Base-by-base conservation (phyloP, 2,888 invertebrate species). In the Schizaphis graminum region DNA sequence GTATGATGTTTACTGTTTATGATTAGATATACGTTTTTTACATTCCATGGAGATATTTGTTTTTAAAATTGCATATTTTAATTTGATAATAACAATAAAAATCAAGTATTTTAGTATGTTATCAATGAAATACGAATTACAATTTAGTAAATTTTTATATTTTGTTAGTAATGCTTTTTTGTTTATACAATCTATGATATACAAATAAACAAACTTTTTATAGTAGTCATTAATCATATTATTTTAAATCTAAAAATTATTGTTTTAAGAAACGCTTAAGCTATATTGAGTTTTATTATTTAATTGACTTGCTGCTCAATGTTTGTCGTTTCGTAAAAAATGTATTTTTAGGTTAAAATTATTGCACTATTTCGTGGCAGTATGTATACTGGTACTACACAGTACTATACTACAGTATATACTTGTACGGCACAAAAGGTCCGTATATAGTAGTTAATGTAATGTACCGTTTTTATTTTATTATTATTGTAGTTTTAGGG, bases 381-480 rank as follows among this genome's bases (percentile, higher is more conserved):
- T 88, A 56, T 49, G 16, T 53, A 53, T 53, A 53, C 53, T 53
- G 53, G 5, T 53, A 53, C 53, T 21, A 53, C 53, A 53, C 53
- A 53, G 53, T 53, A 53, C 21, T 53, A 5, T 53, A 53, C 53
- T 21, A 53, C 53, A 21, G 21, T 53, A 53, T 53, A 53, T 53
- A 53, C 53, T 53, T 21, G 53, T 56, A 26, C 35, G 11, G 56
- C 41, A 41, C 35, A 56, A 56, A 89, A 41, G 56, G 56, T 56
- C 41, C 53, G 53, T 1, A 5, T 89, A 44, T 28, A 56, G 89
- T 44, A 57, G 56, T 89, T 41, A 44, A 44, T 8, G 57, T 26
- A 89, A 41, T 56, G 89, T 57, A 41, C 44, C 57, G 44, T 89
- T 89, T 89, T 89, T 89, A 89, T 57, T 89, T 89, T 89, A 89